Percentiles rank a stretch among this genome's conserved stretches.
Evolutionary conservation across 2,888 invertebrate genomes (phyloP).

Genomic region (Alsophila aescularia): DNA sequence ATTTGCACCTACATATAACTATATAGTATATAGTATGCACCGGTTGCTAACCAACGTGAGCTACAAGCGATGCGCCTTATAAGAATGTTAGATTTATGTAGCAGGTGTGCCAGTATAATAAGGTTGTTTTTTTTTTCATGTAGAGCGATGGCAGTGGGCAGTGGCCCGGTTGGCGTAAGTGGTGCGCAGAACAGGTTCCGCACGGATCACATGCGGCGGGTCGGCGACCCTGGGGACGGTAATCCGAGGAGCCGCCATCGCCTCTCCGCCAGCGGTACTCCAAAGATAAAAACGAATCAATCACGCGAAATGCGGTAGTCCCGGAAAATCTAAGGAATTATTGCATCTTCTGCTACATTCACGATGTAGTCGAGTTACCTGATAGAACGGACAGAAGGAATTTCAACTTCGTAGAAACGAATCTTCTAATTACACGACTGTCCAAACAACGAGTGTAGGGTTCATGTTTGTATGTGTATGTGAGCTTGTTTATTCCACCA

Average conservation of each 20-base stretch:
- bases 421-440: no score
- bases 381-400: neutral
- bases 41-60: conserved; percentile 43
- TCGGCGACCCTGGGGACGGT: conserved; percentile 71
- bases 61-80: conserved; percentile 24
- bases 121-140: conserved; percentile 49
- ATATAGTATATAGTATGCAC: conserved; percentile 35
- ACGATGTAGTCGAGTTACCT: conserved; percentile 2
- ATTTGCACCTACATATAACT: conserved; percentile 56
- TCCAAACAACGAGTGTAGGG: no score
- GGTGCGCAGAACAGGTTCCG: conserved; percentile 76
- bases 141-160: conserved; percentile 50
- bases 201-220: conserved; percentile 75
- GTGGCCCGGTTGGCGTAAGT: conserved; percentile 61
- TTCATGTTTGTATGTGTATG: no score
- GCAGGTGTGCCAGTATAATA: conserved; percentile 29
- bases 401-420: neutral
- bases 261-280: conserved; percentile 42
- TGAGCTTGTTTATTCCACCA: no score
- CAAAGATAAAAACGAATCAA: conserved; percentile 25
- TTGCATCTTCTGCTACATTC: conserved; percentile 11
- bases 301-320: conserved; percentile 22
- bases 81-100: conserved; percentile 25
- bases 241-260: conserved; percentile 56
- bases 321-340: conserved; percentile 15